Conservation (phyloP, 2,888 invertebrate species). For the Hylaea fasciaria region DNA sequence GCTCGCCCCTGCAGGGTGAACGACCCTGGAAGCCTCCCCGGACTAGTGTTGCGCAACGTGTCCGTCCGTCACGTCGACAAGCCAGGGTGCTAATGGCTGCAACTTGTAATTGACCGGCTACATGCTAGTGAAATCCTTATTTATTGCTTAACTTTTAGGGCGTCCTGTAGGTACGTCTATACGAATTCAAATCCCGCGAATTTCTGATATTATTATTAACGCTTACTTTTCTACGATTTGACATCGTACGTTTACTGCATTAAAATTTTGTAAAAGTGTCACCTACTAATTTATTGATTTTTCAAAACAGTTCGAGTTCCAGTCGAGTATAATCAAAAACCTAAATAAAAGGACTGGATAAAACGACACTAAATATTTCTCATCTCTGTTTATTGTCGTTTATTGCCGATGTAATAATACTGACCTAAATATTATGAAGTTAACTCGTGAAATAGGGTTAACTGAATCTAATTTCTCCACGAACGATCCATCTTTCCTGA, state of each 20-base stretch:
- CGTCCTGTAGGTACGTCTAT: too few species aligned
- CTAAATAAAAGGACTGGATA: too few species aligned
- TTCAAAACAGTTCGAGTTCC: too few species aligned
- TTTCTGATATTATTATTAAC: not conserved
- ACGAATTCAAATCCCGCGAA: not conserved
- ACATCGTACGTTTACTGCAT: too few species aligned
- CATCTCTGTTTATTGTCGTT: too few species aligned
- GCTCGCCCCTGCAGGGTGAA: conserved; percentile 54
- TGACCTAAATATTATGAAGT: conserved; percentile 4
- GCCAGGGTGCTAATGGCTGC: conserved; percentile 43
- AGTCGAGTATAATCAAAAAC: too few species aligned
- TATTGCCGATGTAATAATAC: not conserved
- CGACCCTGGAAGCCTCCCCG: conserved; percentile 54
- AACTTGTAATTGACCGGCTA: conserved; percentile 34
- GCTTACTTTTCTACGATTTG: too few species aligned
- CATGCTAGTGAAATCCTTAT: conserved; percentile 29
- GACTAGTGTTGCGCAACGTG: conserved; percentile 58
- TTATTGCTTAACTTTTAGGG: conserved; percentile 22
- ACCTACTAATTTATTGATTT: too few species aligned
- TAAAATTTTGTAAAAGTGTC: too few species aligned
- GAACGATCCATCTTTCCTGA: not conserved
- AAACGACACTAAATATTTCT: too few species aligned
- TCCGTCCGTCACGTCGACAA: conserved; percentile 55
- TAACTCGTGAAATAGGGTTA: not conserved
- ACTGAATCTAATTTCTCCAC: not conserved